Evolutionary conservation across 2,888 invertebrate genomes (phyloP), one percentile per base, ranked within the genome.

Genomic region (Drosophila vallismaia): DNA sequence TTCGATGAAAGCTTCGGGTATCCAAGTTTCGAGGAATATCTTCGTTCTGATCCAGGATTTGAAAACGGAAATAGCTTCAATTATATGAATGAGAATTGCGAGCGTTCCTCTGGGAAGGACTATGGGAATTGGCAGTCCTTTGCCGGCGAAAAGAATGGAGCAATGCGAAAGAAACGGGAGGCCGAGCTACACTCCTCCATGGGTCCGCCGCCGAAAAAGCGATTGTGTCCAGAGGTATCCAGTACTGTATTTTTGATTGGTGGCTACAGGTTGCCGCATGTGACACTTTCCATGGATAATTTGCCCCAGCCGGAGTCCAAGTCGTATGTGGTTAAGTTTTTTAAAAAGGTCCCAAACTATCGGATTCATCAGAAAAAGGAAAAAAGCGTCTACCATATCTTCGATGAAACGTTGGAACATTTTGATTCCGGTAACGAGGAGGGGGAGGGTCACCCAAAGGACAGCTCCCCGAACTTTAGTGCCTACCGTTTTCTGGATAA

Each of bases 281-380:
- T 74, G 0, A 46, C 7, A n/a, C 36, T 36, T 5, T 36, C 36
- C 0, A 26, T 0, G 0, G 0, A 1, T 1, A 19, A 19, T 0
- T 6, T 75, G 8, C 68, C 80, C 4, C 72, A 77, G 10, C 50
- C 62, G 0, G 77, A 77, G 19, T 1, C 10, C 0, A 9, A 46
- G 5, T 80, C 78, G 0, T 54, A 71, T 45, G 70, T 68, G 0
- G 28, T 64, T 0, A 28, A 42, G 2, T 86, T 71, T 46, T 70
- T 68, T 12, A 38, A 38, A 12, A 71, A 36, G 8, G 14, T 9
- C 0, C 66, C 64, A 4, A n/a, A 14, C 4, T 73, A 42, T 9
- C 9, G 51, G 1, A 55, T 59, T n/a, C 19, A 38, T 2, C 0
- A 1, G 0, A 4, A 10, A 10, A 33, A 36, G 9, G 3, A 9